A percentile compares a stretch with the other conserved stretches of the same genome.
phyloP scores from a whole-genome alignment of 2,888 invertebrate genomes.

The Brassicogethes aeneus region DNA sequence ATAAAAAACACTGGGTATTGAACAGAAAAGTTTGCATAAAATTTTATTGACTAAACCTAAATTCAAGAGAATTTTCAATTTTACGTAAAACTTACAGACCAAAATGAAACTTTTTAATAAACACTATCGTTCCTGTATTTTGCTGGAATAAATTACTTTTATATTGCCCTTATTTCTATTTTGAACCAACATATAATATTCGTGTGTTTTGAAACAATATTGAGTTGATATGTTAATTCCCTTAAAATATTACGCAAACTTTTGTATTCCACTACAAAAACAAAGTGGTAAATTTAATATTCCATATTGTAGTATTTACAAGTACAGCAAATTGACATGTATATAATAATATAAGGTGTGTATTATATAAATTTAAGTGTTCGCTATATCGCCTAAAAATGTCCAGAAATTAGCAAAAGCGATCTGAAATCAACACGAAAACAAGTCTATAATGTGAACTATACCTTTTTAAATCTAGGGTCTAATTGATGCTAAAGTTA shows the following conservation, averaged over 20 bases:
- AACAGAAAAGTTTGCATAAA: neutral
- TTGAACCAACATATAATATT: too few relatives aligned
- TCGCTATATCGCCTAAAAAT: neutral
- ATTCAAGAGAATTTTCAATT: too few relatives aligned
- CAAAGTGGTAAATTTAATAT: neutral
- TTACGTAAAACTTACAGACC: too few relatives aligned
- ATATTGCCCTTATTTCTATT: too few relatives aligned
- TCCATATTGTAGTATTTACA: neutral
- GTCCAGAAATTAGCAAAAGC: neutral
- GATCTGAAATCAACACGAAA: too few relatives aligned
- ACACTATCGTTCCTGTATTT: too few relatives aligned
- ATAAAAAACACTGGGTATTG: too few relatives aligned
- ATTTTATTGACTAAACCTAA: too few relatives aligned
- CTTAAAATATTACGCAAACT: neutral
- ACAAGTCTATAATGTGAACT: neutral
- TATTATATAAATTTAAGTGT: conserved; percentile 3
- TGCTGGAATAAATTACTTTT: too few relatives aligned
- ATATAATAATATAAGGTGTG: conserved; percentile 6
- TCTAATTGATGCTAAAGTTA: neutral
- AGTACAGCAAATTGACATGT: conserved; percentile 6
- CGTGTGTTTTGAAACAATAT: too few relatives aligned
- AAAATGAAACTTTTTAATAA: too few relatives aligned
- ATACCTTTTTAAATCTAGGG: neutral
- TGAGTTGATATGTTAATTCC: neutral
- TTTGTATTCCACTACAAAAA: neutral